Evolutionary conservation across 1,140 invertebrate species (phyloP), one percentile per base, ranked within the genome.

Genomic region (Psilanteris sp.): DNA sequence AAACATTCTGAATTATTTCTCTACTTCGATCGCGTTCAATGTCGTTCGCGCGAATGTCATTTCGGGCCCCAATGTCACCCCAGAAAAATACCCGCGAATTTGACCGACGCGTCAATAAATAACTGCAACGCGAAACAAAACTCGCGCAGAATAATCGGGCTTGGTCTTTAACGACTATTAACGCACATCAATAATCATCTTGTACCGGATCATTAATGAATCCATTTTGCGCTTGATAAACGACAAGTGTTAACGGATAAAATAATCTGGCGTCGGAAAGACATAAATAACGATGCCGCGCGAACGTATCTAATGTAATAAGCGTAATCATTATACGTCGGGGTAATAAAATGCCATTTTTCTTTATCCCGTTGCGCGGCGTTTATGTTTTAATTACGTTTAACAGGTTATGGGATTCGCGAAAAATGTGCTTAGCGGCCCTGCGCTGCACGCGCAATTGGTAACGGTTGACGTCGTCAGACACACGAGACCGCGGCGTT

Each of bases 341-440:
- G 4, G 27, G 59, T 10, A 64, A 64, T 73, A 73, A 73, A 64
- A 50, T 41, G 48, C 34, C 2, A 72, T 64, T 73, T 66, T 66
- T 73, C 59, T 66, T 43, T 43, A 34, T 52, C 27, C 20, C 44
- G 34, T 50, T 50, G 54, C 34, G 46, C 39, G 46, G 10, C 29
- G 27, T 62, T 66, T 66, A 73, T 73, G 70, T 73, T 73, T 74
- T 66, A 74, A 74, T 67, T 61, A 74, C 61, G 22, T 48, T 61
- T 66, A 43, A 55, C 70, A 41, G 32, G 36, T 66, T 73, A 24
- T 41, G 32, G 27, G 70, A 44, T 66, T 66, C 24, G 59, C 34
- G 61, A 59, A 73, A 73, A 66, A 66, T 73, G 32, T 10, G 5
- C 31, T 0, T 22, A 46, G 44, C 26, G 36, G 18, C 18, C 26